phyloP scores from a whole-genome alignment of 2,797 vertebrate species.

The Holocentrus rufus region DNA sequence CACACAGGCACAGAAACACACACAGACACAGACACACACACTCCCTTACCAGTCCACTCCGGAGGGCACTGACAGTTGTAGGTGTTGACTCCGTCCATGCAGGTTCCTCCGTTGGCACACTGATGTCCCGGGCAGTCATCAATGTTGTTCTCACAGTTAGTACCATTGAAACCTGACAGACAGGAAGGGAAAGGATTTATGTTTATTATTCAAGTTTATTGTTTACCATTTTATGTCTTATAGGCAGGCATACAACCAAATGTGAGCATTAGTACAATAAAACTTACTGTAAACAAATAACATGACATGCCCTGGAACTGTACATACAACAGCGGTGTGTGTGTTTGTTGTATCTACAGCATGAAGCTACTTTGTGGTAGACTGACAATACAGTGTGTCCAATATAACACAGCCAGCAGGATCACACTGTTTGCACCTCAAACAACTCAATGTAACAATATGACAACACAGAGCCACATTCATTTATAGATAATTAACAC shows the following conservation, averaged over 20 bases:
- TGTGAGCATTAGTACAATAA: neutral
- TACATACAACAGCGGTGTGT: conserved; percentile 38
- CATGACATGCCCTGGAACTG: conserved; percentile 14
- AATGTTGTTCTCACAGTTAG: conserved; percentile 90
- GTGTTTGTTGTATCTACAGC: conserved; percentile 50
- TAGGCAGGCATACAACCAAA: neutral
- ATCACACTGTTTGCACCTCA: conserved; percentile 68
- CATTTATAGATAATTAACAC: conserved; percentile 20
- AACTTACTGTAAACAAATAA: neutral
- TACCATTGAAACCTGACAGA: conserved; percentile 90
- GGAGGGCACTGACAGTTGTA: conserved; percentile 97
- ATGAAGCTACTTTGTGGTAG: conserved; percentile 20
- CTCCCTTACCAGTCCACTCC: conserved; percentile 91
- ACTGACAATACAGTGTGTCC: conserved; percentile 30
- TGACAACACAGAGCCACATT: conserved; percentile 19
- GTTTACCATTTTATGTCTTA: neutral
- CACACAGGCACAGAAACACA: neutral
- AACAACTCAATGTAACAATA: conserved; percentile 64
- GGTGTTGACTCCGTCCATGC: conserved; percentile 95
- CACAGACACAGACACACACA: conserved; percentile 3
- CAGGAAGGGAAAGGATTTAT: conserved; percentile 4
- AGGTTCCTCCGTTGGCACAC: conserved; percentile 91
- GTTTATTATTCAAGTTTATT: too few species aligned
- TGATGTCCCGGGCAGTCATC: conserved; percentile 92
- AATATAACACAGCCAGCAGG: conserved; percentile 43